Conservation (phyloP, 2,797 vertebrate genomes). For the Onychomys torridus region DNA sequence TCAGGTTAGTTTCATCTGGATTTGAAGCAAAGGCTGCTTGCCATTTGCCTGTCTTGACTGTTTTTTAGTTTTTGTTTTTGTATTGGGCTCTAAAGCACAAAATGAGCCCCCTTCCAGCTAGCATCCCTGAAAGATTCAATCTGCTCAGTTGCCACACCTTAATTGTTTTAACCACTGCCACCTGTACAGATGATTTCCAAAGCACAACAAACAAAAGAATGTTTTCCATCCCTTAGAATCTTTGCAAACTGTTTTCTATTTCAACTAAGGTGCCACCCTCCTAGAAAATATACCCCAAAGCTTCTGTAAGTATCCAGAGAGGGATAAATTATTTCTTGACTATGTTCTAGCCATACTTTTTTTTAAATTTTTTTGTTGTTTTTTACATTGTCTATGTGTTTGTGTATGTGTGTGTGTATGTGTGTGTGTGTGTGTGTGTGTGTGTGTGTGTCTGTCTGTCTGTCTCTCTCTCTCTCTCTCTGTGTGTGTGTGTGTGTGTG, state of each 20-base stretch:
- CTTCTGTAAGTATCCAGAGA: background rate
- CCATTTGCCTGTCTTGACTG: background rate
- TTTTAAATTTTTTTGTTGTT: no score
- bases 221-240: background rate
- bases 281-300: slow-evolving; percentile 19
- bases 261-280: background rate
- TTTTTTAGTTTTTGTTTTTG: background rate
- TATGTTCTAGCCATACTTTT: background rate
- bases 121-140: background rate
- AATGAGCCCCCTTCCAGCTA: slow-evolving; percentile 24
- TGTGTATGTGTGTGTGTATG: background rate
- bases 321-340: background rate
- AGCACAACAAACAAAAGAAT: slow-evolving; percentile 16
- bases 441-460: background rate
- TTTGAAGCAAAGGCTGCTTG: background rate
- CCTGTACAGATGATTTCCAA: background rate
- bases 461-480: background rate
- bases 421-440: background rate
- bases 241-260: background rate
- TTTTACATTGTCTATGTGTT: background rate
- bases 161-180: slow-evolving; percentile 8
- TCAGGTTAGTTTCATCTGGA: background rate
- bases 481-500: background rate
- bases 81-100: background rate
- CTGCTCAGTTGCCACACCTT: background rate